Percentiles rank a stretch among this genome's conserved stretches.
phyloP scores from a whole-genome alignment of 2,113 vertebrate species.

The Alces alces region DNA sequence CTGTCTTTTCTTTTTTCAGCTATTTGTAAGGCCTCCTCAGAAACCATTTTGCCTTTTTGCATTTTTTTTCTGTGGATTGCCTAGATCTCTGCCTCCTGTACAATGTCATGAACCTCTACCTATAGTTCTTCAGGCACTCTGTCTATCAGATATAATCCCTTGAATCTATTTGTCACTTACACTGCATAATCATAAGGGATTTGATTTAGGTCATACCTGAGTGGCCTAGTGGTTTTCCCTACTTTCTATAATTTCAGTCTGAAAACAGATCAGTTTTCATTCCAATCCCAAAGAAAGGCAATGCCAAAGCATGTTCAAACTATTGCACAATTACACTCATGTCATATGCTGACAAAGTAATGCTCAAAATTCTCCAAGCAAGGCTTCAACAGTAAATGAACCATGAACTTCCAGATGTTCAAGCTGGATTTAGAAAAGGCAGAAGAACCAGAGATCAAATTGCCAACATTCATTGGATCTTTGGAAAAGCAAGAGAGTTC shows the following conservation, averaged over 20 bases:
- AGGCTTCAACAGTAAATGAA: not conserved
- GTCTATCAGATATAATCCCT: not conserved
- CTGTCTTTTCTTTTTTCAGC: not conserved
- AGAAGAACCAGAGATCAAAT: not conserved
- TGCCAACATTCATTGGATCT: not conserved
- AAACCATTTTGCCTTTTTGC: not conserved
- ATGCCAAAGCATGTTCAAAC: not conserved
- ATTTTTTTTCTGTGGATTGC: not conserved
- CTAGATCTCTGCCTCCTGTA: not conserved
- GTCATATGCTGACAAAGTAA: not conserved
- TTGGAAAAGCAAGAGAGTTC: not conserved
- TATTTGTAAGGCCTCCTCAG: not conserved
- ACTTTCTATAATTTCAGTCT: not conserved
- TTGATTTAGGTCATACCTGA: not conserved
- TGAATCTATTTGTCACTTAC: not conserved
- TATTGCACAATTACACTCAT: not conserved
- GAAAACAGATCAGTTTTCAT: not conserved
- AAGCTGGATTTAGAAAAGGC: not conserved
- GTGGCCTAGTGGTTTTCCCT: not conserved
- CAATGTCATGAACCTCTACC: not conserved
- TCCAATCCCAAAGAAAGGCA: not conserved
- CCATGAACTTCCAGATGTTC: not conserved
- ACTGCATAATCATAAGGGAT: not conserved
- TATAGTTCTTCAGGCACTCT: not conserved
- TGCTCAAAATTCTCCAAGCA: not conserved